Evolutionary conservation across 1,140 invertebrate genomes (phyloP).

Genomic region (Bombyx mori): ASM3026992v2 NC_085112.1:3153001-3153500

Average conservation of each 20-base stretch:
- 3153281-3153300: too few species aligned
- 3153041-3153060: too few species aligned
- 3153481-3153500: constrained; percentile 56
- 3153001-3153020: too few species aligned
- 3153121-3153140: constrained; percentile 5
- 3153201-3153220: constrained; percentile 25
- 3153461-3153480: constrained; percentile 26
- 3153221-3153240: constrained; percentile 48
- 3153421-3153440: constrained; percentile 14
- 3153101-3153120: too few species aligned
- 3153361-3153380: constrained; percentile 29
- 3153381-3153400: constrained; percentile 1
- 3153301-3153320: background rate
- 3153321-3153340: constrained; percentile 45
- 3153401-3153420: background rate
- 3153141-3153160: constrained; percentile 54
- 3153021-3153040: too few species aligned
- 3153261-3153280: too few species aligned
- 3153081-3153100: too few species aligned
- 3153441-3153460: background rate
- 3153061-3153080: too few species aligned
- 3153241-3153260: constrained; percentile 20
- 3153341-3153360: constrained; percentile 55
- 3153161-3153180: constrained; percentile 57
- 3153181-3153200: constrained; percentile 40